Conservation (phyloP, 2,797 vertebrate species). For the Anguilla marmorata region DNA sequence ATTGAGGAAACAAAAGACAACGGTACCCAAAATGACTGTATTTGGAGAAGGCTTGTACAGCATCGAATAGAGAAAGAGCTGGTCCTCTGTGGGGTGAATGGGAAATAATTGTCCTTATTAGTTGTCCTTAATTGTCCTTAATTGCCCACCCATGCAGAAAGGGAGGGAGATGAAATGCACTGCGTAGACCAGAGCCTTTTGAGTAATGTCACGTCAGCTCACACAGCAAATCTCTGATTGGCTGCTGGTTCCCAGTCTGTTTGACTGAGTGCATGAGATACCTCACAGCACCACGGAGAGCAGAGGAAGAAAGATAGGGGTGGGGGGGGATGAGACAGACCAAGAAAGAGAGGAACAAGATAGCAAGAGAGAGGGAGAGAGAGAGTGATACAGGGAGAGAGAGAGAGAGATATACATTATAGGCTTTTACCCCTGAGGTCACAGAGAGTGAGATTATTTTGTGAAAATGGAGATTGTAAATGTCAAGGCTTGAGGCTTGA, state of each 20-base stretch:
- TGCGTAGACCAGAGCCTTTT: background rate
- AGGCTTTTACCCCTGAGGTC: background rate
- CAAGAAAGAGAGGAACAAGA: no score
- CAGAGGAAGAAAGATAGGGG: no score
- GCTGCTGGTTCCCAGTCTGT: background rate
- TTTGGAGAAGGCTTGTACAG: background rate
- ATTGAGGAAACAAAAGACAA: background rate
- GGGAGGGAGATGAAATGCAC: background rate
- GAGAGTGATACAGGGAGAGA: background rate
- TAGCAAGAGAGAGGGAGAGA: background rate
- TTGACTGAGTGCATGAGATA: no score
- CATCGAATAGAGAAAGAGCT: constrained; percentile 3
- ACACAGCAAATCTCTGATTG: constrained; percentile 17
- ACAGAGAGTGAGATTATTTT: constrained; percentile 4
- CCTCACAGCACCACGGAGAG: background rate
- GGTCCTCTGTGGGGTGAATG: background rate
- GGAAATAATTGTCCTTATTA: background rate
- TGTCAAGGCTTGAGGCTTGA: background rate
- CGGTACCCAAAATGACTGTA: background rate
- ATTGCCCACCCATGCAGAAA: background rate
- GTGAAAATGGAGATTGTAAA: background rate
- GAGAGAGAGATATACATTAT: background rate
- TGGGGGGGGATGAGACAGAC: background rate
- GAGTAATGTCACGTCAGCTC: background rate
- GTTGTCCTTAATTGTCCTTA: background rate